Evolutionary conservation across 2,797 vertebrate genomes (phyloP).

Genomic region (Macroramphosus scolopax): DNA sequence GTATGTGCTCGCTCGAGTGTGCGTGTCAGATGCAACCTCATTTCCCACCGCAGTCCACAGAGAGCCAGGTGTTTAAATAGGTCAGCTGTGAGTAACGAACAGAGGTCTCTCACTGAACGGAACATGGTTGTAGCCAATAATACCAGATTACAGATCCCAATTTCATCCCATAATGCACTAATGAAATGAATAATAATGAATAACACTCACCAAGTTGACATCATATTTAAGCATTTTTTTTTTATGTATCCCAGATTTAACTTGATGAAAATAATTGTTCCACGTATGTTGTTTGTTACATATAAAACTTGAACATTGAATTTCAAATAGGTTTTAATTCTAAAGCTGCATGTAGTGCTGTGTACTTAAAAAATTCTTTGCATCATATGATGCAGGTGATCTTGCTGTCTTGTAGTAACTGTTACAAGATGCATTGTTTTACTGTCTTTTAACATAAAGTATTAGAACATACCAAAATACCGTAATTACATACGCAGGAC

Average conservation of each 20-base stretch:
- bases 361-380: too few relatives aligned
- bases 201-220: too few relatives aligned
- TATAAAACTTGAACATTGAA: too few relatives aligned
- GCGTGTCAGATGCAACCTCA: constrained; percentile 27
- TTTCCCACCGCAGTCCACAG: constrained; percentile 18
- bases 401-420: too few relatives aligned
- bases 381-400: too few relatives aligned
- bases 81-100: constrained; percentile 62
- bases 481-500: neutral
- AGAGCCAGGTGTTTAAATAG: constrained; percentile 66
- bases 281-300: too few relatives aligned
- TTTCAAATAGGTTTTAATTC: neutral
- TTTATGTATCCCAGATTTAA: too few relatives aligned
- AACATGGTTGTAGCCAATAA: constrained; percentile 10
- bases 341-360: neutral
- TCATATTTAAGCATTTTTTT: too few relatives aligned
- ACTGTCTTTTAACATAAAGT: neutral
- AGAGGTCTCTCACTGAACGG: constrained; percentile 23
- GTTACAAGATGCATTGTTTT: too few relatives aligned
- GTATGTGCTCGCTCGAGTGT: constrained; percentile 6
- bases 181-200: neutral
- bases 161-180: neutral
- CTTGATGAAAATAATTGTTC: too few relatives aligned
- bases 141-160: constrained; percentile 10
- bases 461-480: neutral